Evolutionary conservation across 2,888 invertebrate genomes (phyloP).

Genomic region (Melanchra persicariae): DNA sequence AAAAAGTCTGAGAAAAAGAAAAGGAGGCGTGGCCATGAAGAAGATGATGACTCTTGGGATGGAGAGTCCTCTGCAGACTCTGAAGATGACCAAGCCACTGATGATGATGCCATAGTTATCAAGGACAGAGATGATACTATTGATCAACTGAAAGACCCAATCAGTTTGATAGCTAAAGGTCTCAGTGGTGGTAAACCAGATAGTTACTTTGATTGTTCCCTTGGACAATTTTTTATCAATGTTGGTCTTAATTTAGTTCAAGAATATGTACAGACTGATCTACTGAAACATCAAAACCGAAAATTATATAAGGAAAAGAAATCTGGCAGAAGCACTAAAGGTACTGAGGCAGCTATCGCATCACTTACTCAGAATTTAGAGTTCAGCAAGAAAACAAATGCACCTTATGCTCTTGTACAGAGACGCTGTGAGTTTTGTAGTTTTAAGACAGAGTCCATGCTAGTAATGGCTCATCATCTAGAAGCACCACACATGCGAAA

Average conservation of each 20-base stretch:
- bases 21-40: slow-evolving; percentile 82
- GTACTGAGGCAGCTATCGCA: slow-evolving; percentile 95
- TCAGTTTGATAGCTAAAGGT: slow-evolving; percentile 82
- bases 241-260: slow-evolving; percentile 98
- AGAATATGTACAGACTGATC: slow-evolving; percentile 97
- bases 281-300: slow-evolving; percentile 96
- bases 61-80: slow-evolving; percentile 90
- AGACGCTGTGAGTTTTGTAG: slow-evolving; percentile 97
- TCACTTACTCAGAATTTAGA: slow-evolving; percentile 97
- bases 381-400: slow-evolving; percentile 96
- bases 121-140: slow-evolving; percentile 90
- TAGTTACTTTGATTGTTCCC: slow-evolving; percentile 96
- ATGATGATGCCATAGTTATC: slow-evolving; percentile 89
- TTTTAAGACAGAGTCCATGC: slow-evolving; percentile 97
- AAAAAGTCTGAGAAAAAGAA: slow-evolving; percentile 82
- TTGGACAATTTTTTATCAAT: slow-evolving; percentile 98
- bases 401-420: slow-evolving; percentile 94
- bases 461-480: slow-evolving; percentile 97
- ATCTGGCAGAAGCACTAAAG: slow-evolving; percentile 92
- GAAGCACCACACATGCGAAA: slow-evolving; percentile 98
- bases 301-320: slow-evolving; percentile 94
- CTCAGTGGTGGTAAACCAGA: slow-evolving; percentile 90
- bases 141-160: slow-evolving; percentile 88
- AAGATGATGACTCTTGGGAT: slow-evolving; percentile 92
- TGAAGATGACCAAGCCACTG: slow-evolving; percentile 87